Evolutionary conservation across 2,888 invertebrate genomes (phyloP).

Genomic region (Anarsia innoxiella): DNA sequence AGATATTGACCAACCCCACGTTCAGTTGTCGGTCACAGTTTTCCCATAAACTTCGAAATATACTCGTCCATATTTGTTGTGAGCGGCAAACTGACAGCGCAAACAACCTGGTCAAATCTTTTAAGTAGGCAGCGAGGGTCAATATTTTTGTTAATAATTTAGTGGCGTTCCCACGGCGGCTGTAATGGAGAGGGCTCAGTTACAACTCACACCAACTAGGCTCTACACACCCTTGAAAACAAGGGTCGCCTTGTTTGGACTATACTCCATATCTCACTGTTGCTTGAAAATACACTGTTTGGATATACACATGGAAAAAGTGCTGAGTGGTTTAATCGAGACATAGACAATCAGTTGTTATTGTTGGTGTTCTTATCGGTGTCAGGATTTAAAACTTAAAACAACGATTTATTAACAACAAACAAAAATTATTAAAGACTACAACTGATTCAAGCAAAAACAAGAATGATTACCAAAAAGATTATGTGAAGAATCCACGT

Average conservation of each 20-base stretch:
- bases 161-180: constrained; percentile 65
- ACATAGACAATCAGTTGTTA: no score
- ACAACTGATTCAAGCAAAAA: no score
- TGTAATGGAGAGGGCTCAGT: constrained; percentile 52
- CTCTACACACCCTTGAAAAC: constrained; percentile 41
- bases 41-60: constrained; percentile 68
- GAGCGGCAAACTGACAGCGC: constrained; percentile 63
- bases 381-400: no score
- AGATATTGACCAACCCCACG: constrained; percentile 42
- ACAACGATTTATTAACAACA: no score
- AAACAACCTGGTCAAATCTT: constrained; percentile 71
- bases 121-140: constrained; percentile 72
- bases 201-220: constrained; percentile 52
- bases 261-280: no score
- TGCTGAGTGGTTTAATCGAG: no score
- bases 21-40: constrained; percentile 38
- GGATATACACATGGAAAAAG: no score
- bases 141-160: constrained; percentile 75
- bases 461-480: no score
- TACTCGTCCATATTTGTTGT: constrained; percentile 57
- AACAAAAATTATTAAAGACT: no score
- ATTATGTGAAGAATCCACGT: no score
- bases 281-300: no score
- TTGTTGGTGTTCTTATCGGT: no score
- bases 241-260: constrained; percentile 38